phyloP scores from a whole-genome alignment of 1,140 invertebrate genomes.

The Thaumetopoea pityocampa region DNA sequence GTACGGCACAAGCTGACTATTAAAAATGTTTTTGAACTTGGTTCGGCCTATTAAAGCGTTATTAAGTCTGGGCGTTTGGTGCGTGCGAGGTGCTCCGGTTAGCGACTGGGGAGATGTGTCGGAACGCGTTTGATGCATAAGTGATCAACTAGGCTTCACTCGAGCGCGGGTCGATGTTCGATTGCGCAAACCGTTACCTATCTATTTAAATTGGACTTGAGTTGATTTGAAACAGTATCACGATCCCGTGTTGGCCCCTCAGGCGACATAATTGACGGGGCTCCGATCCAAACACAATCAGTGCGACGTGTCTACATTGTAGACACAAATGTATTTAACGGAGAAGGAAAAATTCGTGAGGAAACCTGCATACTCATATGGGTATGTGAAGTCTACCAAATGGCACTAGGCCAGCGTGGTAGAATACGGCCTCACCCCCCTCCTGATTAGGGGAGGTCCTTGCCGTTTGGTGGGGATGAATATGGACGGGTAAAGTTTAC shows the following conservation, averaged over 20 bases:
- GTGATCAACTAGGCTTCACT: constrained; percentile 49
- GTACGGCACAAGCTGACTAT: constrained; percentile 21
- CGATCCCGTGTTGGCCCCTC: constrained; percentile 18
- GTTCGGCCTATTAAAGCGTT: constrained; percentile 33
- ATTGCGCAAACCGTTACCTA: constrained; percentile 63
- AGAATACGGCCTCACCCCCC: too few species aligned
- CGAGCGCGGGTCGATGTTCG: constrained; percentile 51
- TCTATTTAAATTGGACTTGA: constrained; percentile 61
- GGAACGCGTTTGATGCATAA: constrained; percentile 61
- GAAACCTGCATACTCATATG: too few species aligned
- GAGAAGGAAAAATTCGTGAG: too few species aligned
- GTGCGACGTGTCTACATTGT: constrained; percentile 37
- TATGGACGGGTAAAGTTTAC: too few species aligned
- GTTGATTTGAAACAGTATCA: constrained; percentile 41
- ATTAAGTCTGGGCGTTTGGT: constrained; percentile 21
- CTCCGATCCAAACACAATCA: constrained; percentile 31
- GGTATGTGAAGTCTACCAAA: too few species aligned
- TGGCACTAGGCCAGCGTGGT: too few species aligned
- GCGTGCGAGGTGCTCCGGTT: constrained; percentile 8
- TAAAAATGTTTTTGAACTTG: constrained; percentile 38
- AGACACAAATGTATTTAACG: too few species aligned
- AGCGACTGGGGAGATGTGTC: constrained; percentile 29
- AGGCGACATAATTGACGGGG: constrained; percentile 28
- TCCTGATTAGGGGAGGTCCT: too few species aligned
- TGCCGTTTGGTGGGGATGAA: too few species aligned